phyloP scores from a whole-genome alignment of 2,113 vertebrate species.

The Elachura formosa region DNA sequence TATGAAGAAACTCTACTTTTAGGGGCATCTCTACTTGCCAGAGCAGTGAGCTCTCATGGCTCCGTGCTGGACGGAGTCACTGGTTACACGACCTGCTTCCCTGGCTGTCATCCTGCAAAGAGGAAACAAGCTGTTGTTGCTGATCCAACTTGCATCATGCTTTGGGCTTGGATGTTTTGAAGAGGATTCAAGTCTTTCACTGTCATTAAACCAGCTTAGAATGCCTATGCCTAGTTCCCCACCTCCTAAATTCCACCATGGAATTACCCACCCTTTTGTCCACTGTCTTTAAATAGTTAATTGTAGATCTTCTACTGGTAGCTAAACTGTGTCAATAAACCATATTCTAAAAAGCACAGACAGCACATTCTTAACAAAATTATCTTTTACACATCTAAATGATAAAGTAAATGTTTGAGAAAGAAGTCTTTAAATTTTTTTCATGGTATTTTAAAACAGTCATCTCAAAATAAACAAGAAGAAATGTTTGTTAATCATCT shows the following conservation, averaged over 20 bases:
- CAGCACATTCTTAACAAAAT: not conserved
- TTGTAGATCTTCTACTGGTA: not conserved
- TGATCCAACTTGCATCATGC: not conserved
- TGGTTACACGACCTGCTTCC: not conserved
- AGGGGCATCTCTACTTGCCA: not conserved
- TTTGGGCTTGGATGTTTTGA: not conserved
- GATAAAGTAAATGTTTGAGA: not conserved
- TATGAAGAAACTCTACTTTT: not conserved
- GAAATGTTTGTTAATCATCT: constrained; percentile 49
- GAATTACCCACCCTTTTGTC: not conserved
- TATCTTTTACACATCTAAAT: not conserved
- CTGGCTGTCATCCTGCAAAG: not conserved
- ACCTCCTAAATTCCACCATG: accelerated
- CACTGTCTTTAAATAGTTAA: not conserved
- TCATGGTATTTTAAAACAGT: not conserved
- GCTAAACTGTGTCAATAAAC: not conserved
- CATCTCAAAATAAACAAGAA: constrained; percentile 59
- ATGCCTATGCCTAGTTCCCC: not conserved
- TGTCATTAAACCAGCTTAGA: not conserved
- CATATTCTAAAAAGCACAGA: not conserved
- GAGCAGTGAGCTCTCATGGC: not conserved
- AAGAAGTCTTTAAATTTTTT: not conserved
- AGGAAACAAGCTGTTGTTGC: accelerated
- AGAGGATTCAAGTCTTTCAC: not conserved
- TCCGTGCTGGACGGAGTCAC: not conserved